These are phyloP conservation scores for Tetragnatha montana DNA, from an alignment of 2,888 invertebrate species.

Conservation along the genomic window DNA sequence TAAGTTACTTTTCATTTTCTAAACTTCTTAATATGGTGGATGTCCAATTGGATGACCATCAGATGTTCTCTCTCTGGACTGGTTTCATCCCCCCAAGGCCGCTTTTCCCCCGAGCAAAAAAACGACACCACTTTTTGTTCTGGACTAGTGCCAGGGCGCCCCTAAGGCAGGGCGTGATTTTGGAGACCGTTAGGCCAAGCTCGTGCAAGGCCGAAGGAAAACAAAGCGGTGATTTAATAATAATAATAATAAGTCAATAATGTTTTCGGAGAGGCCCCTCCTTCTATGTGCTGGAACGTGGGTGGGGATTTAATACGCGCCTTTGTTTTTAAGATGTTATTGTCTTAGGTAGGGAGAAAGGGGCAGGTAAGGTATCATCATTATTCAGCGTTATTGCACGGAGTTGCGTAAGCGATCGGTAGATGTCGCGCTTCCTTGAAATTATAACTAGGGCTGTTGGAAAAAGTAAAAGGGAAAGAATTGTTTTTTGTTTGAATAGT, in stretches of 20 bases:
- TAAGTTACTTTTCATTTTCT: too few relatives aligned
- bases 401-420: too few relatives aligned
- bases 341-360: not conserved
- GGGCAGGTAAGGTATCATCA: too few relatives aligned
- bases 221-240: conserved; percentile 18
- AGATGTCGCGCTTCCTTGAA: too few relatives aligned
- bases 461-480: too few relatives aligned
- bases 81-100: not conserved
- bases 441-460: too few relatives aligned
- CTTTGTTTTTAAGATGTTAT: not conserved
- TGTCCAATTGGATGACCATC: not conserved
- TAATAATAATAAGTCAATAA: conserved; percentile 27
- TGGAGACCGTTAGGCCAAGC: conserved; percentile 27
- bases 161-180: conserved; percentile 18
- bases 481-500: too few relatives aligned
- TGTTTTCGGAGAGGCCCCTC: not conserved
- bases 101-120: not conserved
- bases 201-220: conserved; percentile 25
- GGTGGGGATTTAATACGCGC: not conserved
- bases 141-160: conserved; percentile 1
- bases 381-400: too few relatives aligned
- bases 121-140: not conserved
- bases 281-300: not conserved
- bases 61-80: not conserved
- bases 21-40: not conserved